Evolutionary conservation across 2,113 vertebrate genomes (phyloP), one percentile per base, ranked within the genome.

Genomic region (Bos indicus): DNA sequence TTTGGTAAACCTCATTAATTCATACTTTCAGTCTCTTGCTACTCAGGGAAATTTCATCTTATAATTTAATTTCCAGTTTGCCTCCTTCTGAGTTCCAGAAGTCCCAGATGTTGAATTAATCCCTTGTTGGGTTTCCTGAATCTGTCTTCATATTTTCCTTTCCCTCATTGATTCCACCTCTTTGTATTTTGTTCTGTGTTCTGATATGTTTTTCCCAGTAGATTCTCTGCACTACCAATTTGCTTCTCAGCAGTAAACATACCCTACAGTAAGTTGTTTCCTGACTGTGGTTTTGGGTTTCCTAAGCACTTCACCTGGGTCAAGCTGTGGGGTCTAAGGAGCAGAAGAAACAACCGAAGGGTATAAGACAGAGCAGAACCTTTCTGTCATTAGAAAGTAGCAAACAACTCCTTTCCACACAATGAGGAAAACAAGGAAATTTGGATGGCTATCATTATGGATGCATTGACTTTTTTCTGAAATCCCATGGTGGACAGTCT

Each of bases 151-250:
- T 89, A 14, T 48, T 95, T 90, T 62, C 54, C 94, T 94, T 97
- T 51, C n/a, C 40, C 54, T 92, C 89, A 48, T 96, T 96, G 90
- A 90, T 90, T 96, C n/a, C 14, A 81, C 94, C 62, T 87, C 64
- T 92, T 93, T 88, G 78, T 56, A 59, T 81, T 97, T 95, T 81
- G 92, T 54, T 84, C 83, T 78, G 9, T 89, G 48, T 88, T 88
- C 64, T 88, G 81, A 88, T 28, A 59, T 28, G 25, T 71, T 90
- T 71, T 96, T 46, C 90, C 95, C 81, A 74, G 40, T 54, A 91
- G 88, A 92, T 90, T 96, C 95, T 88, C 92, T 9, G 8, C 60
- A 80, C 83, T 71, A 84, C 74, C 92, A 80, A 97, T 87, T 96
- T 95, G 30, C 40, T 89, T 93, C 94, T 96, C 51, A 19, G 40